Evolutionary conservation across 2,113 vertebrate genomes (phyloP), one percentile per base, ranked within the genome.

Genomic region (Ciconia boyciana): DNA sequence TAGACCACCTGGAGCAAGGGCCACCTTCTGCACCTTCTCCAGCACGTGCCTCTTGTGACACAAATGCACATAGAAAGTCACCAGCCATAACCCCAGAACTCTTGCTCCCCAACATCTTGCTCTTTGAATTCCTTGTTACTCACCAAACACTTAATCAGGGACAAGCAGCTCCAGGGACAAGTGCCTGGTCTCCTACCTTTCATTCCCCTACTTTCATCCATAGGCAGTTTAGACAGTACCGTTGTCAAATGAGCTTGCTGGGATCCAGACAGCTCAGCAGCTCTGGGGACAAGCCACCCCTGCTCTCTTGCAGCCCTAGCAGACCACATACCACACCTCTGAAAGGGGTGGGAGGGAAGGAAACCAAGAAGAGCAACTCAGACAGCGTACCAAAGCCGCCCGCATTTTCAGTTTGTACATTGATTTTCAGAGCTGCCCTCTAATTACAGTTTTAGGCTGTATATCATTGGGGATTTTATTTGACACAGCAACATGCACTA

Each of bases 21-120:
- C 15, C 60, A 74, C 54, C 72, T 79, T 34, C 65, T 58, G 29
- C 55, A 69, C 5, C 29, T 57, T 60, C 62, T 57, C 36, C 34
- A 87, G 72, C 43, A 11, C 0, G 0, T 52, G 18, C 11, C n/a
- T 46, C 64, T 43, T 43, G 29, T 64, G 57, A 60, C 29, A 70
- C 25, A 69, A 70, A 75, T 5, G 16, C 1, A 2, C 29, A 48
- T 5, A 31, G 25, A 32, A 79, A 55, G 48, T 60, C 32, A 66
- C 20, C 29, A 72, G 52, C 6, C 2, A 6, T 44, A 90, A 7
- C 6, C n/a, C 29, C 28, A 26, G 43, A 57, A 26, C 39, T 55
- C 43, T 39, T 46, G 21, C 34, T 93, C 55, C 51, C 83, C 48
- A 9, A 0, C 19, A 31, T 39, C n/a, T 66, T 68, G 32, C 41